Percentiles rank a stretch among this genome's conserved stretches.
Conservation (phyloP, 2,888 invertebrate genomes). For the Cephus sareptanus region DNA sequence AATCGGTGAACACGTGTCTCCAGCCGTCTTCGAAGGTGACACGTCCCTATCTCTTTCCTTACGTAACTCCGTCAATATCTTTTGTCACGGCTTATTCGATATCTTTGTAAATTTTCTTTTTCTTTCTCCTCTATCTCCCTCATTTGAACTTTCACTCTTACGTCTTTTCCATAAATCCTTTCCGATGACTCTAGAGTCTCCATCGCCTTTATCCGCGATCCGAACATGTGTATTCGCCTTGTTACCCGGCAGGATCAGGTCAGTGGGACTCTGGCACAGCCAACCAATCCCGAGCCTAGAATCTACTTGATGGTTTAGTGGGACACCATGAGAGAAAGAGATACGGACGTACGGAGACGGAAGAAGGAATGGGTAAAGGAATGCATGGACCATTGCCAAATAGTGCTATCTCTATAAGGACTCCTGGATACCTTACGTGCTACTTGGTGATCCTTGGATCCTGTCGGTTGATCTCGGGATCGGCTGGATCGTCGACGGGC, state of each 20-base stretch:
- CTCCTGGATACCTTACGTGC: not conserved
- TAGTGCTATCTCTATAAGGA: not conserved
- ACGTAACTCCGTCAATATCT: not conserved
- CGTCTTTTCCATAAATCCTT: not conserved
- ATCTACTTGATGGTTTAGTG: not conserved
- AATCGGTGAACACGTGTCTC: conserved; percentile 4
- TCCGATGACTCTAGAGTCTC: not conserved
- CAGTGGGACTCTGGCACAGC: not conserved
- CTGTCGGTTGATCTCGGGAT: not conserved
- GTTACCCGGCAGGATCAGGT: not conserved
- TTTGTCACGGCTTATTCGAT: not conserved
- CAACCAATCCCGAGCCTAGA: not conserved
- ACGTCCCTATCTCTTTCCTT: not conserved
- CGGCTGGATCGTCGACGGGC: not conserved
- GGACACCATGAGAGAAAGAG: not conserved
- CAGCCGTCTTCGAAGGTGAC: too few relatives aligned
- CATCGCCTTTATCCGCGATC: not conserved
- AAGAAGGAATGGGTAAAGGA: not conserved
- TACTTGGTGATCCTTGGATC: not conserved
- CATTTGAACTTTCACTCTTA: not conserved
- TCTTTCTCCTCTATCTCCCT: not conserved
- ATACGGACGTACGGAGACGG: not conserved
- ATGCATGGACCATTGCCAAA: not conserved
- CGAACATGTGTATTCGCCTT: not conserved
- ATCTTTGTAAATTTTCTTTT: not conserved